Evolutionary conservation across 2,113 vertebrate genomes (phyloP), one percentile per base, ranked within the genome.

Genomic region (Tragelaphus strepsiceros): DNA sequence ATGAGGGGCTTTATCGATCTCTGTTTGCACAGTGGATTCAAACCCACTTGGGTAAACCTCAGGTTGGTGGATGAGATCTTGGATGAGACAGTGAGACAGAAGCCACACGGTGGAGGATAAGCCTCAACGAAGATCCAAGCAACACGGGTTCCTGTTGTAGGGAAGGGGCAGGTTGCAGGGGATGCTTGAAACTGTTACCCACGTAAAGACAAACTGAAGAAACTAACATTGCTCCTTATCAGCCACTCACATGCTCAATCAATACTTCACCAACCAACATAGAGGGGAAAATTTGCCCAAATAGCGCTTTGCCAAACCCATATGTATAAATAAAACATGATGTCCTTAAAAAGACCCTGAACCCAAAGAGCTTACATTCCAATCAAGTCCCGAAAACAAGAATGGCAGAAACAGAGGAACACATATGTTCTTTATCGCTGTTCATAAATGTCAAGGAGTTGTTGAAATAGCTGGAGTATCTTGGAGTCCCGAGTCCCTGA

Each of bases 81-180:
- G 3, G 53, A 21, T 7, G 24, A 85, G 61, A 30, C 7, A 0
- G 59, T 6, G 49, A 9, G 30, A 24, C 12, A 6, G 26, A 21
- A 67, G 56, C 13, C 54, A 2, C 5, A 0, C 0, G 15, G 24
- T 8, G 28, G 53, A 35, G 12, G 19, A 26, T 43, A 21, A 78
- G 22, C 32, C 59, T 78, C 89, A 11, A n/a, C 0, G 51, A 43
- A 11, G 13, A 28, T 12, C 14, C 3, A 39, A 62, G 74, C 16
- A 6, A n/a, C 6, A 14, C 0, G 5, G 51, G 21, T 24, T 51
- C 11, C 35, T 24, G 26, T 9, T 9, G 16, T 2, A 8, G 39
- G 15, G 49, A 15, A 46, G 15, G 19, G 46, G 49, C 28, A 8
- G 74, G 24, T 4, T 49, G 26, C 26, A 7, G 1, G 1, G 17